These are phyloP conservation scores for Corythoichthys haematopterus DNA, from an alignment of 2,113 vertebrate genomes.

Conservation along the genomic window DNA sequence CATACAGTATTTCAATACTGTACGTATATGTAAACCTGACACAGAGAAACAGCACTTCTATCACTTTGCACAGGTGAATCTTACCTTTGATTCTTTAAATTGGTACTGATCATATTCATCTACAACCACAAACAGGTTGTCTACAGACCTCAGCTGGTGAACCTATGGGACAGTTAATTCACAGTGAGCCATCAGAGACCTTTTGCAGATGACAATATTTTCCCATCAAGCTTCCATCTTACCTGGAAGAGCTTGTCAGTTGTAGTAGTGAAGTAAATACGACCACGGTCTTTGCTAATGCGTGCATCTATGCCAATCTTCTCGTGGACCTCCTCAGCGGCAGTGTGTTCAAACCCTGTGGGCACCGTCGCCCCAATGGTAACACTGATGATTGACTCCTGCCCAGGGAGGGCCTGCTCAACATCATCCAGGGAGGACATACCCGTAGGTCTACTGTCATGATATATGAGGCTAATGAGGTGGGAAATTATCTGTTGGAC, in stretches of 20 bases:
- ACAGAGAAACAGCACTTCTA: too few relatives aligned
- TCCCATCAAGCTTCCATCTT: constrained; percentile 1
- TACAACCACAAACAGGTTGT: constrained; percentile 94
- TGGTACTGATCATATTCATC: constrained; percentile 82
- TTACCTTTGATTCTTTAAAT: constrained; percentile 90
- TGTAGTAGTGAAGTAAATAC: constrained; percentile 89
- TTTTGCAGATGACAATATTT: too few relatives aligned
- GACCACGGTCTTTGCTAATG: constrained; percentile 89
- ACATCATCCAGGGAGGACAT: constrained; percentile 47
- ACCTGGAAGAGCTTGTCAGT: constrained; percentile 81
- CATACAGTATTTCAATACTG: too few relatives aligned
- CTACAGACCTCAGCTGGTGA: constrained; percentile 87
- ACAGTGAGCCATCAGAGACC: not conserved
- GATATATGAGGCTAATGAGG: not conserved
- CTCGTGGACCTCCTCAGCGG: constrained; percentile 88
- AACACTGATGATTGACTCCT: constrained; percentile 51
- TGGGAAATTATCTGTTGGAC: not conserved
- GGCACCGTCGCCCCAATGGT: constrained; percentile 91
- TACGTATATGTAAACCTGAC: too few relatives aligned
- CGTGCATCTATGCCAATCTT: constrained; percentile 79
- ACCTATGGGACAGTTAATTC: constrained; percentile 67
- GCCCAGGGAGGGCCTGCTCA: constrained; percentile 18
- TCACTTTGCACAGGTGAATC: not conserved
- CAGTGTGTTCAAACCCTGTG: constrained; percentile 89
- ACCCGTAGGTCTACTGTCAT: not conserved